These are phyloP conservation scores for Zygothrica quintamaculata DNA, from an alignment of 2,888 invertebrate species.

Conservation along the genomic window DNA sequence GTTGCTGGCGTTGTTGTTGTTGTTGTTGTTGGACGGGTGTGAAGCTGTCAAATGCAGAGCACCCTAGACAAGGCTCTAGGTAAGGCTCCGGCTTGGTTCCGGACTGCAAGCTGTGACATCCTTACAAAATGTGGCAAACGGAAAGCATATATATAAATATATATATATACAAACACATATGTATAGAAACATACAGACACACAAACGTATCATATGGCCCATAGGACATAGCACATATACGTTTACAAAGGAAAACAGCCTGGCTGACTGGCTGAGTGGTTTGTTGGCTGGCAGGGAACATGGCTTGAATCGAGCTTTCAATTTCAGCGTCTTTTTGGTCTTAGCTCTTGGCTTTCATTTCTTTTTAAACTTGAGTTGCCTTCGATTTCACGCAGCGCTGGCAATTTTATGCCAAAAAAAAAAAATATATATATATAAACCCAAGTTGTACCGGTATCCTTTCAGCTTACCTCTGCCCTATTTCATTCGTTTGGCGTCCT, in stretches of 20 bases:
- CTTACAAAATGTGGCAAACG: slow-evolving; percentile 69
- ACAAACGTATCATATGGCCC: slow-evolving; percentile 5
- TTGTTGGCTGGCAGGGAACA: slow-evolving; percentile 16
- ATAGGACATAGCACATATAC: slow-evolving; percentile 27
- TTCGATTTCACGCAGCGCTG: slow-evolving; percentile 79
- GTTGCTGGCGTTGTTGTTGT: slow-evolving; percentile 15
- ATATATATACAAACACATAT: slow-evolving; percentile 4
- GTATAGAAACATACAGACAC: not conserved
- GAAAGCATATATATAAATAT: slow-evolving; percentile 40
- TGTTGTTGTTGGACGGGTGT: slow-evolving; percentile 54
- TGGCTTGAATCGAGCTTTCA: slow-evolving; percentile 61
- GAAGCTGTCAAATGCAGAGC: slow-evolving; percentile 76
- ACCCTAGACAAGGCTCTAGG: slow-evolving; percentile 61
- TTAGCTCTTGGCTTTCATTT: slow-evolving; percentile 72
- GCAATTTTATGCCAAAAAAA: slow-evolving; percentile 69
- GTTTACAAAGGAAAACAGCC: slow-evolving; percentile 13
- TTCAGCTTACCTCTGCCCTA: slow-evolving; percentile 3
- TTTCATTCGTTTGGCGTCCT: not conserved
- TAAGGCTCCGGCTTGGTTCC: slow-evolving; percentile 51
- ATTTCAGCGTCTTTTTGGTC: slow-evolving; percentile 72
- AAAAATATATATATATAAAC: no score
- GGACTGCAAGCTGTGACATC: slow-evolving; percentile 74
- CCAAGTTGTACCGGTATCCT: slow-evolving; percentile 17
- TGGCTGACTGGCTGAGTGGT: no score
- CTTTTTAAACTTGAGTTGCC: slow-evolving; percentile 64